Conservation (phyloP, 2,888 invertebrate species). For the Andrena praecox region DNA sequence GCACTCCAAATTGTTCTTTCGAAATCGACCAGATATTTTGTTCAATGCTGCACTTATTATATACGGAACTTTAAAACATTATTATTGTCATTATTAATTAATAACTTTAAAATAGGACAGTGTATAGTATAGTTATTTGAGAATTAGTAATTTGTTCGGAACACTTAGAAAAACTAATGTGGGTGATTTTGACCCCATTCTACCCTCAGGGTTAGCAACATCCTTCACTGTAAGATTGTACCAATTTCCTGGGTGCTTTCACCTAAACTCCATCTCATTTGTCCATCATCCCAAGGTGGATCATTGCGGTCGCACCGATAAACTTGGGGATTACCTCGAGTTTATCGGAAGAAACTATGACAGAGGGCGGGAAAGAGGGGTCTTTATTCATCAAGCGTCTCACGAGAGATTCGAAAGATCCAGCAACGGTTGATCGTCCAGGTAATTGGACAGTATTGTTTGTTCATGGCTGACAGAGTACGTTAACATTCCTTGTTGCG, state of each 20-base stretch:
- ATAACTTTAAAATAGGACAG: too few relatives aligned
- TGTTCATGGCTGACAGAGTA: conserved; percentile 70
- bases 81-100: too few relatives aligned
- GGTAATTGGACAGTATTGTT: conserved; percentile 70
- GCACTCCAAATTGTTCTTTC: not conserved
- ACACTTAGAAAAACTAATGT: not conserved
- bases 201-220: conserved; percentile 29
- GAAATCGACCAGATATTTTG: too few relatives aligned
- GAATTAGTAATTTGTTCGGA: too few relatives aligned
- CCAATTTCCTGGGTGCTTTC: conserved; percentile 41
- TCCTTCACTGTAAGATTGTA: conserved; percentile 9
- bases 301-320: conserved; percentile 6
- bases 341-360: not conserved
- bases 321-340: conserved; percentile 16
- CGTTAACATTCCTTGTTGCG: conserved; percentile 65
- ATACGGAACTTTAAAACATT: too few relatives aligned
- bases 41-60: too few relatives aligned
- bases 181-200: not conserved
- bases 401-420: conserved; percentile 50
- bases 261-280: conserved; percentile 51
- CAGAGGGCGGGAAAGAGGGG: not conserved
- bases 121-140: too few relatives aligned
- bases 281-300: conserved; percentile 15
- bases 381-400: conserved; percentile 45
- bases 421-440: conserved; percentile 47